Evolutionary conservation across 2,797 vertebrate genomes (phyloP).

Genomic region (Malurus leucopterus): DNA sequence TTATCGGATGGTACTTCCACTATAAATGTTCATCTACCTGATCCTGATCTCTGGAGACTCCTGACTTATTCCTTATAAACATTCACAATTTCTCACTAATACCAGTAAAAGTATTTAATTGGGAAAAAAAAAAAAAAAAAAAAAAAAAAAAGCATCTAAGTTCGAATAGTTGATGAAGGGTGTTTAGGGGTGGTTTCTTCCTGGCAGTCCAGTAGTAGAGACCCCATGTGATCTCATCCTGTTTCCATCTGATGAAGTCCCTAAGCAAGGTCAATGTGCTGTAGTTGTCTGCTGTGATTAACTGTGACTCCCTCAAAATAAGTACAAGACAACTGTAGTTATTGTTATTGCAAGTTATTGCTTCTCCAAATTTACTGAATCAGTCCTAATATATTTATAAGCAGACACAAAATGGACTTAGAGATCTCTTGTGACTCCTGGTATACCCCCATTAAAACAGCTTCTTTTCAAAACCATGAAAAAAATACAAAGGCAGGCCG

Average conservation of each 20-base stretch:
- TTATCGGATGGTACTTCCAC: neutral
- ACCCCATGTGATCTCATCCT: neutral
- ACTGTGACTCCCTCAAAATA: neutral
- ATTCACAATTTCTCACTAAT: neutral
- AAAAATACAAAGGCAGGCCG: neutral
- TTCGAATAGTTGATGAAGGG: neutral
- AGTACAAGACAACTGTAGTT: neutral
- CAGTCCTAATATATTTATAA: neutral
- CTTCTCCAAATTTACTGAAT: neutral
- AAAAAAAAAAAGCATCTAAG: neutral
- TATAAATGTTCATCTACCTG: neutral
- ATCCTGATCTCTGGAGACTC: neutral
- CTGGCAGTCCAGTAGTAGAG: neutral
- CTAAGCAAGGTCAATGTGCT: neutral
- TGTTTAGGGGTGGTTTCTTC: neutral
- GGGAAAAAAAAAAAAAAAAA: neutral
- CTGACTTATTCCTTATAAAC: neutral
- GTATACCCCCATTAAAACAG: neutral
- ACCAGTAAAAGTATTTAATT: neutral
- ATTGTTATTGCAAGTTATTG: neutral
- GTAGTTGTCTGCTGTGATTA: neutral
- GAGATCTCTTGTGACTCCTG: neutral
- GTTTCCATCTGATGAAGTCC: neutral
- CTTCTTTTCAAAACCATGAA: neutral
- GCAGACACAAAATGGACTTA: neutral